Conservation (phyloP, 2,888 invertebrate genomes). For the Adelognathus sp. region DNA sequence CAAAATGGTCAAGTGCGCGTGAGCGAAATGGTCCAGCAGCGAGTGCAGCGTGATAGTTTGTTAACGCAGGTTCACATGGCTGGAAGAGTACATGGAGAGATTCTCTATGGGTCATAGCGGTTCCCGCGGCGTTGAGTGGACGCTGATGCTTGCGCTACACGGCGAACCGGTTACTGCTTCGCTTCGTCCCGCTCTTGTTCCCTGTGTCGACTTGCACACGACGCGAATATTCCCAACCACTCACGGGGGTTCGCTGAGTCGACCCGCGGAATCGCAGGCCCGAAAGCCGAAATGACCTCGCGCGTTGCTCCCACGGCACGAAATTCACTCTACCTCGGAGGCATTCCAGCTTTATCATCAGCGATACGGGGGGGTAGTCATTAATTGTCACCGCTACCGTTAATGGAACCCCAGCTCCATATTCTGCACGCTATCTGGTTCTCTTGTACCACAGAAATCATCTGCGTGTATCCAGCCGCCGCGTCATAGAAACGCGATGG, state of each 20-base stretch:
- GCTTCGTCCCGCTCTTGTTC: not conserved
- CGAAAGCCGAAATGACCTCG: conserved; percentile 29
- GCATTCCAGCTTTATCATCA: conserved; percentile 70
- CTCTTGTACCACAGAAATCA: not conserved
- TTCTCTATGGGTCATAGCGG: conserved; percentile 14
- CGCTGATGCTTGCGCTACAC: not conserved
- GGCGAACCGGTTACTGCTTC: not conserved
- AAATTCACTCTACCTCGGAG: conserved; percentile 8
- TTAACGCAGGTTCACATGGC: not conserved
- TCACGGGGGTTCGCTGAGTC: conserved; percentile 21
- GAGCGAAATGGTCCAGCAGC: conserved; percentile 42
- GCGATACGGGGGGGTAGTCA: conserved; percentile 74
- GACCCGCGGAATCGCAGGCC: conserved; percentile 13
- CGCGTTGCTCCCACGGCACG: conserved; percentile 3
- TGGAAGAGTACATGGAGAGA: conserved; percentile 29
- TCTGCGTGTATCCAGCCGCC: not conserved
- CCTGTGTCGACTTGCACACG: not conserved
- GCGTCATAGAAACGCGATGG: not conserved
- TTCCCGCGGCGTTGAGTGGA: conserved; percentile 41
- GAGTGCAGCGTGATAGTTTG: conserved; percentile 4
- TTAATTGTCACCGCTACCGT: conserved; percentile 71
- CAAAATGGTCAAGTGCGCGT: conserved; percentile 71
- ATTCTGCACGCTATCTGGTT: not conserved
- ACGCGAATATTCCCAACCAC: conserved; percentile 31
- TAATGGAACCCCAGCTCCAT: conserved; percentile 67